These are phyloP conservation scores for Dascillus cervinus DNA, from an alignment of 2,888 invertebrate genomes.

Conservation along the genomic window DNA sequence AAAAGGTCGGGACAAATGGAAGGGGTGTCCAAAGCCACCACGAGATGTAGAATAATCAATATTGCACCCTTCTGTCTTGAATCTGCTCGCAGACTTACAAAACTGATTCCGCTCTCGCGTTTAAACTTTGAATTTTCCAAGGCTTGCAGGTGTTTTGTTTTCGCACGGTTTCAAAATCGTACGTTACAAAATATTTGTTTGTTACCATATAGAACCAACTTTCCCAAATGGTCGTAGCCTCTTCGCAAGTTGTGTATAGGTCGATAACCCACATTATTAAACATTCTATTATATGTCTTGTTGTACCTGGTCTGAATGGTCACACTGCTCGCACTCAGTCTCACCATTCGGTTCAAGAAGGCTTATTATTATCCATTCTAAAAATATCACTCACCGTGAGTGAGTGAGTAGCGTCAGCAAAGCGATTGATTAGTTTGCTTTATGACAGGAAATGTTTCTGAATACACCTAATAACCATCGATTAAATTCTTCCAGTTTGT, in stretches of 20 bases:
- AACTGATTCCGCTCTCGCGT: too few relatives aligned
- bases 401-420: slow-evolving; percentile 14
- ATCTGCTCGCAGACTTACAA: slow-evolving; percentile 7
- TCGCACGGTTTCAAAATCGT: slow-evolving; percentile 8
- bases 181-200: slow-evolving; percentile 12
- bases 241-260: slow-evolving; percentile 26
- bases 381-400: slow-evolving; percentile 34
- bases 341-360: slow-evolving; percentile 26
- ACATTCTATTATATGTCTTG: slow-evolving; percentile 39
- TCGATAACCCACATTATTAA: slow-evolving; percentile 45
- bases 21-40: slow-evolving; percentile 19
- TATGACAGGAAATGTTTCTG: slow-evolving; percentile 24
- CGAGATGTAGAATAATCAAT: slow-evolving; percentile 39
- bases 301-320: slow-evolving; percentile 34
- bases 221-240: slow-evolving; percentile 17
- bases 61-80: slow-evolving; percentile 30
- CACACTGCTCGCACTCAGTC: slow-evolving; percentile 18
- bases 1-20: slow-evolving; percentile 12
- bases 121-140: too few relatives aligned
- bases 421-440: slow-evolving; percentile 11
- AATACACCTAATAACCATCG: too few relatives aligned
- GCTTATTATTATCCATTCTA: slow-evolving; percentile 39
- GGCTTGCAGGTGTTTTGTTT: too few relatives aligned
- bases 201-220: slow-evolving; percentile 14
- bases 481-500: too few relatives aligned